Conservation (phyloP, 2,797 vertebrate genomes). For the Prunella strophiata region DNA sequence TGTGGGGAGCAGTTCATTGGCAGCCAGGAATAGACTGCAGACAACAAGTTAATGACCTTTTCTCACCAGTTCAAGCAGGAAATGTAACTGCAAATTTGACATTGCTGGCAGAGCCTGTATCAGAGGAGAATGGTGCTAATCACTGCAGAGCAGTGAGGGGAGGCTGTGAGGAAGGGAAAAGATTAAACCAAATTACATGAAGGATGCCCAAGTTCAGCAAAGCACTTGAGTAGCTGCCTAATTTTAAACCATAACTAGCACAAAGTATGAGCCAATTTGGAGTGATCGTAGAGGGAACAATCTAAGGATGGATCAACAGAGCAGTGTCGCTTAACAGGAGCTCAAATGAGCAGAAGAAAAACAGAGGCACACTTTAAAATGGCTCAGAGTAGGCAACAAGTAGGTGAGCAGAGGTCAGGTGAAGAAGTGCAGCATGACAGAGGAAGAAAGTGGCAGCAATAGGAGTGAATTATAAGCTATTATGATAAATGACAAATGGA, state of each 20-base stretch:
- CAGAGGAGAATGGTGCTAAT: background rate
- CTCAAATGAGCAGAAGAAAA: background rate
- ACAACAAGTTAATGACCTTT: slow-evolving; percentile 57
- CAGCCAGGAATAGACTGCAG: background rate
- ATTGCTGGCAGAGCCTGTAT: background rate
- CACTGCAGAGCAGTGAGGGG: background rate
- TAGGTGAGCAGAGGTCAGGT: slow-evolving; percentile 26
- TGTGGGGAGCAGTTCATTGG: slow-evolving; percentile 1
- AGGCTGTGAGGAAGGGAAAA: background rate
- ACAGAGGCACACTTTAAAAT: slow-evolving; percentile 42
- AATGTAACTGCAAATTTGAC: slow-evolving; percentile 32
- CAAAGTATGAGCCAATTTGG: slow-evolving; percentile 23
- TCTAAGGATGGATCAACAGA: slow-evolving; percentile 16
- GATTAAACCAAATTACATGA: slow-evolving; percentile 29
- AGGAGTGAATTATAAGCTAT: slow-evolving; percentile 51
- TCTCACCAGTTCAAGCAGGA: slow-evolving; percentile 21
- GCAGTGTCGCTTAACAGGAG: background rate
- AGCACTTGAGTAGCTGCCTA: slow-evolving; percentile 16
- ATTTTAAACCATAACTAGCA: background rate
- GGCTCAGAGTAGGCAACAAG: background rate
- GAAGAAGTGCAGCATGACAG: background rate
- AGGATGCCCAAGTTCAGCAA: slow-evolving; percentile 27
- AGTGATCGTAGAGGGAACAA: background rate
- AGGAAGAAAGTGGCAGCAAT: slow-evolving; percentile 3
- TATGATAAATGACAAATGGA: slow-evolving; percentile 35